Evolutionary conservation across 2,797 vertebrate species (phyloP).

Genomic region (Propithecus deckenii): DNA sequence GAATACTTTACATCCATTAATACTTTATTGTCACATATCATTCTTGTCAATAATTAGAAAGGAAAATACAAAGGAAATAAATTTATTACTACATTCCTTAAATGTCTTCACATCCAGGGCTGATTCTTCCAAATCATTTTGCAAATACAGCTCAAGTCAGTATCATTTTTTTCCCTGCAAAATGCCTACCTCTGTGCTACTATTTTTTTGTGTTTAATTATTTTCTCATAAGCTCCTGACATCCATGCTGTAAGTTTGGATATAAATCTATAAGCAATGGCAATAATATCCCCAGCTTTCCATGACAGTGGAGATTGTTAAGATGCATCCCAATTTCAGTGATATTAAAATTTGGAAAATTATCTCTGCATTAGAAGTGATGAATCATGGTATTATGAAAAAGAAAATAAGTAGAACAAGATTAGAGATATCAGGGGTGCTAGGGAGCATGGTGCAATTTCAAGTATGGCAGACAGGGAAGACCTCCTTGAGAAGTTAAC

Average conservation of each 20-base stretch:
- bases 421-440: accelerated
- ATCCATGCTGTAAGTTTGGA: accelerated
- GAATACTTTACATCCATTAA: background rate
- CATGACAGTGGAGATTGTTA: background rate
- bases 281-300: background rate
- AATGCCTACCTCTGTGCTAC: accelerated
- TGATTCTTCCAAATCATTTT: background rate
- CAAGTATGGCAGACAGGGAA: accelerated
- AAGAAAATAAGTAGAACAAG: accelerated
- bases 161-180: background rate
- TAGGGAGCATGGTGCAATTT: accelerated
- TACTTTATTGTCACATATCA: background rate
- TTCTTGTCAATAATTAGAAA: background rate
- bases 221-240: background rate
- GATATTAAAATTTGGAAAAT: background rate
- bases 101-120: background rate
- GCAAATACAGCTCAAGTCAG: accelerated
- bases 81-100: too few species aligned
- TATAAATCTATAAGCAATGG: accelerated
- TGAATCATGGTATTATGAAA: background rate
- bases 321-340: background rate
- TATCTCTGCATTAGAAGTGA: background rate
- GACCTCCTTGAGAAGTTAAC: background rate
- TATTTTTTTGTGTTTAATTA: background rate
- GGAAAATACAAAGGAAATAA: background rate